Evolutionary conservation across 2,888 invertebrate genomes (phyloP).

Genomic region (Ctenicera cuprea): DNA sequence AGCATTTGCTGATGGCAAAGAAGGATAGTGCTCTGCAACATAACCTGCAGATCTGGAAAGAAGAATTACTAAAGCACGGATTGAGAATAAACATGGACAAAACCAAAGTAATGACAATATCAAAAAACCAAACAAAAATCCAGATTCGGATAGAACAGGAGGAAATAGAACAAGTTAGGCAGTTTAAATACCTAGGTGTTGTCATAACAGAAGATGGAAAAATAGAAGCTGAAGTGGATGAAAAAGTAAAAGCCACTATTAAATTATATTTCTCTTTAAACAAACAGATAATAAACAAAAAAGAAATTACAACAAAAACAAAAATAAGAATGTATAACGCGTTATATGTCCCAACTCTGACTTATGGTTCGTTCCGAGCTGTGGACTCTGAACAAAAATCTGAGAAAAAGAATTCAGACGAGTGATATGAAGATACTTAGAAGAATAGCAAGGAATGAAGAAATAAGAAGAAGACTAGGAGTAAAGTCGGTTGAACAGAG

Average conservation of each 20-base stretch:
- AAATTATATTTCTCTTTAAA: slow-evolving; percentile 15
- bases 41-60: not conserved
- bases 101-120: slow-evolving; percentile 7
- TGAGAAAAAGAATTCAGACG: slow-evolving; percentile 1
- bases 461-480: slow-evolving; percentile 11
- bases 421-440: slow-evolving; percentile 6
- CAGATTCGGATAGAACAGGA: slow-evolving; percentile 5
- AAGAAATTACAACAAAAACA: not conserved
- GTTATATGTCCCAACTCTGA: not conserved
- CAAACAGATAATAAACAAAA: too few relatives aligned
- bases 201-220: not conserved
- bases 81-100: slow-evolving; percentile 5
- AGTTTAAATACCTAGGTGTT: slow-evolving; percentile 9
- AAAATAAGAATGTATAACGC: not conserved
- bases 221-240: slow-evolving; percentile 1
- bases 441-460: not conserved
- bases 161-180: not conserved
- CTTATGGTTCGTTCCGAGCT: slow-evolving; percentile 1
- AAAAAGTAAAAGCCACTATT: not conserved
- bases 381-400: slow-evolving; percentile 7
- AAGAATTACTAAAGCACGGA: not conserved
- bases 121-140: slow-evolving; percentile 7
- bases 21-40: slow-evolving; percentile 2
- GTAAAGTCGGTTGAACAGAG: not conserved
- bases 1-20: not conserved